Percentiles rank a stretch among this genome's conserved stretches.
Evolutionary conservation across 2,797 vertebrate species (phyloP).

Genomic region (Coluber constrictor): DNA sequence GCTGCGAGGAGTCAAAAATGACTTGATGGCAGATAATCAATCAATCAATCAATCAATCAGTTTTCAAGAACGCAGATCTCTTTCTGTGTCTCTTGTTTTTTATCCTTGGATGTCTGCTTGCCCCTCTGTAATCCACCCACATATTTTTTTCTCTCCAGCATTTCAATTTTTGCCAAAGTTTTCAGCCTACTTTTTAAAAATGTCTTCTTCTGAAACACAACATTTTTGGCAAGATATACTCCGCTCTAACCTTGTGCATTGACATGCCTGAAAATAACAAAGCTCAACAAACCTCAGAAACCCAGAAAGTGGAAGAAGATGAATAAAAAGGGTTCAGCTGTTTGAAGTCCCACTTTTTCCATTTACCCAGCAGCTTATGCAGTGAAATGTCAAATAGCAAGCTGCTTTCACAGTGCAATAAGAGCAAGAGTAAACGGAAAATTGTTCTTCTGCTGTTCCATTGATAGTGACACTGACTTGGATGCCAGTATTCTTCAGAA

Average conservation of each 20-base stretch:
- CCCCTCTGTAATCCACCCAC: too few relatives aligned
- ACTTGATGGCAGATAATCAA: background rate
- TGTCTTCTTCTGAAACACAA: background rate
- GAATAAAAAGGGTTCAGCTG: background rate
- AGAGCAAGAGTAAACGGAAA: background rate
- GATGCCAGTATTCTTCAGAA: slow-evolving; percentile 12
- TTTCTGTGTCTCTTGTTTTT: background rate
- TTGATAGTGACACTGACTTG: background rate
- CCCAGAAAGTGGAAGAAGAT: background rate
- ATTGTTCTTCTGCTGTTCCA: slow-evolving; percentile 8
- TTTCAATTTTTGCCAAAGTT: background rate
- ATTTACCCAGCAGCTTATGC: background rate
- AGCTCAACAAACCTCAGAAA: background rate
- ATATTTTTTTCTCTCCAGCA: background rate
- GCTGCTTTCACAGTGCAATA: background rate
- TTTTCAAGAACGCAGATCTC: background rate
- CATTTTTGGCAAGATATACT: background rate
- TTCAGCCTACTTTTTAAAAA: background rate
- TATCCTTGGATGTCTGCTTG: background rate
- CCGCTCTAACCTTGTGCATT: background rate
- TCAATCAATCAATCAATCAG: background rate
- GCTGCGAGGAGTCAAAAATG: background rate
- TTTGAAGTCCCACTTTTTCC: background rate
- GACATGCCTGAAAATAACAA: background rate
- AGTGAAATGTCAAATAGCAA: background rate